phyloP scores from a whole-genome alignment of 2,113 vertebrate genomes.

The Phocoena sinus region DNA sequence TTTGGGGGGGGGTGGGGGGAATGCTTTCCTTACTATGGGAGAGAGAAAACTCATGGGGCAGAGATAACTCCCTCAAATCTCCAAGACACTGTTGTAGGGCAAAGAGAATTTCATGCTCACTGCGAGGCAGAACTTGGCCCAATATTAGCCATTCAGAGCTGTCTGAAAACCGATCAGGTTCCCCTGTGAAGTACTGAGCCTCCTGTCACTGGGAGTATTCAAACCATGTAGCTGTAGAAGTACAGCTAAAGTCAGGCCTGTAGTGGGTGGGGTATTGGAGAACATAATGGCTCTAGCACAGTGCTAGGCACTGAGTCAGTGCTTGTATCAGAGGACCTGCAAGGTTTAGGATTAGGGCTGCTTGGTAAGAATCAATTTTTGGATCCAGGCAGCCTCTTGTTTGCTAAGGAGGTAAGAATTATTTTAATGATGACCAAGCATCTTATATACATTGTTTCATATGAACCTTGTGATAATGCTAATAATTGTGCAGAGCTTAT shows the following conservation, averaged over 20 bases:
- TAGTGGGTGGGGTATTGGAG: too few relatives aligned
- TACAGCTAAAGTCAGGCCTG: background rate
- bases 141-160: background rate
- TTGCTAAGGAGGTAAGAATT: background rate
- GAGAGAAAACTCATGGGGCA: background rate
- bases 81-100: too few relatives aligned
- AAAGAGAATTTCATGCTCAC: background rate
- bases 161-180: background rate
- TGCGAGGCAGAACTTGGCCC: background rate
- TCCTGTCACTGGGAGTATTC: background rate
- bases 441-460: background rate
- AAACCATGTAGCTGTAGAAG: background rate
- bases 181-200: background rate
- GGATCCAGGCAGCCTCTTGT: background rate
- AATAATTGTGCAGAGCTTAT: background rate
- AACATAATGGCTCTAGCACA: accelerated
- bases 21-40: background rate
- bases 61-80: background rate
- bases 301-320: background rate
- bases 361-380: background rate
- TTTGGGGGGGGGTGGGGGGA: background rate
- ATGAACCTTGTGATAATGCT: background rate
- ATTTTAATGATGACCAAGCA: background rate
- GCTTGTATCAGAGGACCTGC: background rate
- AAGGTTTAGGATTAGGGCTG: background rate